A percentile compares a stretch with the other conserved stretches of the same genome.
Evolutionary conservation across 2,113 vertebrate species (phyloP).

Genomic region (Austrofundulus limnaeus): DNA sequence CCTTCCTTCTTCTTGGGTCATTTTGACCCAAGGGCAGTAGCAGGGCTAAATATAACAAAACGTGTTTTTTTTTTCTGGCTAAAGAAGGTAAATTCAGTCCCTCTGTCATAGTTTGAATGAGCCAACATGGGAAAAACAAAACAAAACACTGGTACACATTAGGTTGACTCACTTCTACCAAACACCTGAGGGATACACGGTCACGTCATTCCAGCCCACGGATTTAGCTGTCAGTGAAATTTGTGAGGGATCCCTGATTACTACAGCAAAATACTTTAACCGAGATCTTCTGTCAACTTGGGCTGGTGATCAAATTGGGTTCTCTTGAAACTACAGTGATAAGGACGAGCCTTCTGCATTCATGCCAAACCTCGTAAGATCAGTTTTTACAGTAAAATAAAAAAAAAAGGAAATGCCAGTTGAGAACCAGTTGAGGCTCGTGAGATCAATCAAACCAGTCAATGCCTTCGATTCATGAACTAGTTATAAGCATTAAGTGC

Average conservation of each 20-base stretch:
- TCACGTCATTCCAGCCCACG: constrained; percentile 20
- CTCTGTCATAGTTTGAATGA: constrained; percentile 53
- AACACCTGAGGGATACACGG: constrained; percentile 34
- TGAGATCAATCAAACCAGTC: constrained; percentile 2
- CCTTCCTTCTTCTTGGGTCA: background rate
- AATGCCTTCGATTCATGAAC: background rate
- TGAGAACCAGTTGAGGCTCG: background rate
- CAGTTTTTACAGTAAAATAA: background rate
- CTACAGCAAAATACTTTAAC: constrained; percentile 4
- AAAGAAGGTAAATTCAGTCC: constrained; percentile 43
- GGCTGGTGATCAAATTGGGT: background rate
- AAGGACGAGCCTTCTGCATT: constrained; percentile 1
- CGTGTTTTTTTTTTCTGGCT: constrained; percentile 20
- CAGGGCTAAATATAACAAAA: background rate
- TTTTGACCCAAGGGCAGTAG: no score
- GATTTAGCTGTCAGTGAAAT: background rate
- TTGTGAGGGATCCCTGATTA: constrained; percentile 2
- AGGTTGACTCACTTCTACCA: constrained; percentile 66
- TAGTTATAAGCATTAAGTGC: no score
- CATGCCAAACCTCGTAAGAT: background rate
- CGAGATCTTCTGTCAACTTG: background rate
- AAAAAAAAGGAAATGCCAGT: background rate
- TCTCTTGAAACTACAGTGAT: constrained; percentile 1
- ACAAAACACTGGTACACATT: constrained; percentile 59
- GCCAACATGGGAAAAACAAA: constrained; percentile 69